Evolutionary conservation across 2,888 invertebrate genomes (phyloP).

Genomic region (Drosophila rubida): DNA sequence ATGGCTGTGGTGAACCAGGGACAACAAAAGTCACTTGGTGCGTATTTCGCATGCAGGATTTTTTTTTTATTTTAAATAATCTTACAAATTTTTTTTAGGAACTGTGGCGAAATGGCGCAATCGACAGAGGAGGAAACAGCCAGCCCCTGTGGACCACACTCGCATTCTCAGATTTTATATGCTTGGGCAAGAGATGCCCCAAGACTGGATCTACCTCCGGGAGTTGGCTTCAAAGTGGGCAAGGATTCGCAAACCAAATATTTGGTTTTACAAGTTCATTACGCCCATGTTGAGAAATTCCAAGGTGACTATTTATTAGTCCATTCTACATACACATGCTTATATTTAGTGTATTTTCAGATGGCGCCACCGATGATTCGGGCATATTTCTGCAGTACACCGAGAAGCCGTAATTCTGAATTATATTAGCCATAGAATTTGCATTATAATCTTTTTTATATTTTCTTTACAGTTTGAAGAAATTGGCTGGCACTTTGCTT

Average conservation of each 20-base stretch:
- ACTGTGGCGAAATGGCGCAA: conserved; percentile 96
- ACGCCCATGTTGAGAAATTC: conserved; percentile 88
- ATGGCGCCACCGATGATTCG: conserved; percentile 92
- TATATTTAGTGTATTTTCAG: conserved; percentile 83
- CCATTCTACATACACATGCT: background rate
- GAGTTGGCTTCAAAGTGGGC: conserved; percentile 97
- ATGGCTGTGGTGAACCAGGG: conserved; percentile 91
- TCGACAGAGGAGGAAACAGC: conserved; percentile 87
- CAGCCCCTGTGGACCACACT: conserved; percentile 91
- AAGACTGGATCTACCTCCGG: conserved; percentile 90
- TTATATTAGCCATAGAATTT: background rate
- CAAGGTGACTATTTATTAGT: conserved; percentile 85
- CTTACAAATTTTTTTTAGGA: conserved; percentile 87
- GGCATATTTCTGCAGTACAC: conserved; percentile 93
- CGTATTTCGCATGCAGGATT: conserved; percentile 69
- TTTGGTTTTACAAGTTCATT: conserved; percentile 97
- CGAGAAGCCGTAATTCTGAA: conserved; percentile 87
- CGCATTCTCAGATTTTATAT: conserved; percentile 92
- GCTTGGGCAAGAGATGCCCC: conserved; percentile 98
- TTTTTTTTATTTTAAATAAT: background rate
- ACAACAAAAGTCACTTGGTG: conserved; percentile 88
- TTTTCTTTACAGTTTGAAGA: conserved; percentile 88
- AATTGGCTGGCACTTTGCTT: conserved; percentile 95
- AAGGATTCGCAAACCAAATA: conserved; percentile 92
- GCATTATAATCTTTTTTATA: background rate